Conservation (phyloP, 2,113 vertebrate species). For the Zosterops pallidus region DNA sequence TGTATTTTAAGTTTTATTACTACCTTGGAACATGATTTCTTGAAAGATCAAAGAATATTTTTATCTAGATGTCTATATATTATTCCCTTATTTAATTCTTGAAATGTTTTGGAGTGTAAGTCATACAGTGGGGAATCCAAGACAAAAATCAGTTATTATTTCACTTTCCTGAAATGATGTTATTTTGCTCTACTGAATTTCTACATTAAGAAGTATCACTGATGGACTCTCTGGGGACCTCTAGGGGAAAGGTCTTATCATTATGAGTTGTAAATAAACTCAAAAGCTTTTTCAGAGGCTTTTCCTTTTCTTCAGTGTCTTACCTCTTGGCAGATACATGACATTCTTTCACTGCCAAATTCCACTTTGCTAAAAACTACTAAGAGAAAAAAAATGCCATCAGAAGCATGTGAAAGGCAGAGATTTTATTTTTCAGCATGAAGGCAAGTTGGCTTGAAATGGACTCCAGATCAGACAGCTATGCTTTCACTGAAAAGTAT, state of each 20-base stretch:
- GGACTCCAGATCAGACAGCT: not conserved
- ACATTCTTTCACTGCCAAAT: not conserved
- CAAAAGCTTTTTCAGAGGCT: not conserved
- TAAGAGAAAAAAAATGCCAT: not conserved
- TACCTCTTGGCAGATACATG: not conserved
- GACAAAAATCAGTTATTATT: not conserved
- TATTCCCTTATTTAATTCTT: not conserved
- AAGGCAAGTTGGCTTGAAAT: not conserved
- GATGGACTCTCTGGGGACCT: not conserved
- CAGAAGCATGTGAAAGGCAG: not conserved
- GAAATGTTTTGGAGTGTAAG: not conserved
- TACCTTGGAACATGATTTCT: not conserved
- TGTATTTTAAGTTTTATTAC: not conserved
- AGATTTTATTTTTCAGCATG: not conserved
- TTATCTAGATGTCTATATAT: not conserved
- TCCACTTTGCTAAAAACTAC: not conserved
- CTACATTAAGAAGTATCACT: not conserved
- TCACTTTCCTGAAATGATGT: not conserved
- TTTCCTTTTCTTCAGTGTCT: not conserved
- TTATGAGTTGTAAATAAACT: not conserved
- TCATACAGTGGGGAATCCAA: not conserved
- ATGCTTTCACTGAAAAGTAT: not conserved
- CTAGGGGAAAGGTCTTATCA: not conserved
- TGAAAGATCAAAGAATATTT: not conserved
- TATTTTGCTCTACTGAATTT: not conserved